These are phyloP conservation scores for Microchirus variegatus DNA, from an alignment of 2,797 vertebrate genomes.

Conservation along the genomic window DNA sequence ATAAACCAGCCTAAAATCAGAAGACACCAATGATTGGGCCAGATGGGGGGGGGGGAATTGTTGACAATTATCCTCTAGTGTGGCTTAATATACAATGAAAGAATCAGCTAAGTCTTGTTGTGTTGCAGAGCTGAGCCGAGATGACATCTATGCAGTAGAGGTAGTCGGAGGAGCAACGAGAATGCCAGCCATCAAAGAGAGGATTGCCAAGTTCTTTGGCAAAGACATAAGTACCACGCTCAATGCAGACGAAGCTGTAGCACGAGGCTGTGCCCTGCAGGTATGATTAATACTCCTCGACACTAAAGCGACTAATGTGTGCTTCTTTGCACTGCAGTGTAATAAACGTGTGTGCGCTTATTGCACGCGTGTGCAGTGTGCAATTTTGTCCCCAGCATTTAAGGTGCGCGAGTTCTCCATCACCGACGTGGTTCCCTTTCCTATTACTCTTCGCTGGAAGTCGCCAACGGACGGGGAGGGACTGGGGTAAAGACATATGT, in stretches of 20 bases:
- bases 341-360: slow-evolving; percentile 3
- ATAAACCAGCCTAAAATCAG: too few relatives aligned
- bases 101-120: slow-evolving; percentile 3
- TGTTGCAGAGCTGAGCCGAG: slow-evolving; percentile 88
- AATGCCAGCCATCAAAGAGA: slow-evolving; percentile 94
- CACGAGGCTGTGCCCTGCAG: slow-evolving; percentile 94
- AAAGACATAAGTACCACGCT: slow-evolving; percentile 97
- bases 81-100: neutral
- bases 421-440: slow-evolving; percentile 91
- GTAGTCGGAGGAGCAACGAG: slow-evolving; percentile 94
- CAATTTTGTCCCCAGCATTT: slow-evolving; percentile 97
- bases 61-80: neutral
- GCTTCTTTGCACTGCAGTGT: neutral
- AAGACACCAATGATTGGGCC: too few relatives aligned
- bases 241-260: slow-evolving; percentile 96
- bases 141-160: slow-evolving; percentile 95
- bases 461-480: slow-evolving; percentile 90
- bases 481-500: slow-evolving; percentile 80
- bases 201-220: slow-evolving; percentile 90
- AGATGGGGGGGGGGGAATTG: too few relatives aligned
- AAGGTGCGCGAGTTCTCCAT: slow-evolving; percentile 99
- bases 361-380: slow-evolving; percentile 84
- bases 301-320: neutral
- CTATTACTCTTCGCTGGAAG: slow-evolving; percentile 96
- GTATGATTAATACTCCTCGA: slow-evolving; percentile 66